These are phyloP conservation scores for Canis aureus DNA, from an alignment of 2,113 vertebrate species.

Conservation along the genomic window DNA sequence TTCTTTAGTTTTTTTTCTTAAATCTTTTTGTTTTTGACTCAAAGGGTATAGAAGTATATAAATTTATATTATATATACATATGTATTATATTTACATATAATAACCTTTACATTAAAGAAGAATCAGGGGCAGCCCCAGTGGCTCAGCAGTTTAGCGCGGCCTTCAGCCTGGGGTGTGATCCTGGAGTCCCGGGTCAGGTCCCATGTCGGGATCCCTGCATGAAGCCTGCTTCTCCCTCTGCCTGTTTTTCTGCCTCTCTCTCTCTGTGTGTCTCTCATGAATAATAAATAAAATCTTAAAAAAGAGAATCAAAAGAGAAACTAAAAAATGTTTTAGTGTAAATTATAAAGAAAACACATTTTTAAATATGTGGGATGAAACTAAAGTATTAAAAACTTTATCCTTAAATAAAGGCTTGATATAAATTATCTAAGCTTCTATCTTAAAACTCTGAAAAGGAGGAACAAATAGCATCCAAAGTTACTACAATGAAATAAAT, in stretches of 20 bases:
- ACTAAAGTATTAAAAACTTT: not conserved
- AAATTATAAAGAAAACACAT: not conserved
- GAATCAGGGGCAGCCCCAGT: not conserved
- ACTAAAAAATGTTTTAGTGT: not conserved
- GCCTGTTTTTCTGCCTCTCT: no score
- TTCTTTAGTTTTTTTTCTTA: not conserved
- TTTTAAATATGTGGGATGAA: not conserved
- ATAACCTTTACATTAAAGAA: not conserved
- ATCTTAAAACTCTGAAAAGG: not conserved
- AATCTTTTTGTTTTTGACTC: not conserved
- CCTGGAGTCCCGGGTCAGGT: no score
- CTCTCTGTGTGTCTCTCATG: no score
- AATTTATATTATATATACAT: not conserved
- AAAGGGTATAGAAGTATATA: not conserved
- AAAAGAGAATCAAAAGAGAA: not conserved
- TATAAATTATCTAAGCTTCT: not conserved
- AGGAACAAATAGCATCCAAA: not conserved
- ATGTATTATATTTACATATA: not conserved
- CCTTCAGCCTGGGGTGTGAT: no score
- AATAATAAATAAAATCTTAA: no score
- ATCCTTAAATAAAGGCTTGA: not conserved
- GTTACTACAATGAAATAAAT: not conserved
- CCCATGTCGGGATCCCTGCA: no score
- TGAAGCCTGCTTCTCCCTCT: no score
- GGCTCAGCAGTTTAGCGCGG: no score